Evolutionary conservation across 2,888 invertebrate species (phyloP).

Genomic region (Cephus runcator): DNA sequence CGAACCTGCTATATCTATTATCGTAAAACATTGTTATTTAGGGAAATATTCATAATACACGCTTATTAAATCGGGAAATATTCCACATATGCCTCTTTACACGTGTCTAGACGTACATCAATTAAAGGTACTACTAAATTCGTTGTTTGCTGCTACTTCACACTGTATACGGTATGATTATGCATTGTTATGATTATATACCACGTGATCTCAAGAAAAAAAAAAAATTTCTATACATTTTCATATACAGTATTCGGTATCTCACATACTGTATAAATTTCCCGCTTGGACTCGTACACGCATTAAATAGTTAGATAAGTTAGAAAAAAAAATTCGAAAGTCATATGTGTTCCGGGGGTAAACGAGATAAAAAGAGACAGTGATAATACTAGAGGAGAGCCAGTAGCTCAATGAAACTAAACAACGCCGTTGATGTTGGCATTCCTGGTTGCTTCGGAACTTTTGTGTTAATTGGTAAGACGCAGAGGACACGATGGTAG

Average conservation of each 20-base stretch:
- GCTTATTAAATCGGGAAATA: neutral
- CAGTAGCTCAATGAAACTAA: neutral
- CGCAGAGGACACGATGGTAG: constrained; percentile 5
- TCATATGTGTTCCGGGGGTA: neutral
- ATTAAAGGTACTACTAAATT: too few species aligned
- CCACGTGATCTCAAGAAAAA: neutral
- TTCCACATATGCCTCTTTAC: neutral
- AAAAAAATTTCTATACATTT: neutral
- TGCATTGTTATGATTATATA: too few species aligned
- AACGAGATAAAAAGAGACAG: neutral
- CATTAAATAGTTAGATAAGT: neutral
- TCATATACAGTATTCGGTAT: neutral
- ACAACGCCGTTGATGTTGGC: constrained; percentile 9
- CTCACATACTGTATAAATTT: neutral
- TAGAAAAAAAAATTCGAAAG: neutral
- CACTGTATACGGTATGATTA: too few species aligned
- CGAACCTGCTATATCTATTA: neutral
- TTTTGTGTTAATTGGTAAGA: constrained; percentile 20
- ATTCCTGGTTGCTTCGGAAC: constrained; percentile 3
- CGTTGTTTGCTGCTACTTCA: too few species aligned
- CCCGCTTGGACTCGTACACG: neutral
- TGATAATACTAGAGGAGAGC: neutral
- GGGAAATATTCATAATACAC: neutral
- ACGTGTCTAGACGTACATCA: too few species aligned
- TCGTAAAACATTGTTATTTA: neutral